Evolutionary conservation across 2,113 vertebrate genomes (phyloP).

Genomic region (Apistogramma diplotaenia): DNA sequence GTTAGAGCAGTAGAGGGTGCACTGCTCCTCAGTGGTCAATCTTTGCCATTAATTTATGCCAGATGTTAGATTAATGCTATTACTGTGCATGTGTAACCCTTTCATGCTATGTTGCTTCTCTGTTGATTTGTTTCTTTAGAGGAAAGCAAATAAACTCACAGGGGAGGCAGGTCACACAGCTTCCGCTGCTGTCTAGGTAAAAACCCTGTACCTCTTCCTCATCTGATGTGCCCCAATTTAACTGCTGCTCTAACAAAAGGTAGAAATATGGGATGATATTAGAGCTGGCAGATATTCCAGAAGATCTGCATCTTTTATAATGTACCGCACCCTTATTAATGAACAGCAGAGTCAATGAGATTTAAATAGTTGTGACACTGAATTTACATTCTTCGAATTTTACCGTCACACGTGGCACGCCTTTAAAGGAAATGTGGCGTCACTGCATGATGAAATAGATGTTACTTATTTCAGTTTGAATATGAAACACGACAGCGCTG

Average conservation of each 20-base stretch:
- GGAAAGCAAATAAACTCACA: constrained; percentile 39
- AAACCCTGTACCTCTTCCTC: not conserved
- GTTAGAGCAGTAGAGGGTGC: not conserved
- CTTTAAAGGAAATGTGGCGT: not conserved
- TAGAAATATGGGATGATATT: not conserved
- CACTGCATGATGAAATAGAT: constrained; percentile 1
- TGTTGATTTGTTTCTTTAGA: not conserved
- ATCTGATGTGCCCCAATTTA: not conserved
- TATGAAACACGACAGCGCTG: not conserved
- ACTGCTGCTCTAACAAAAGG: not conserved
- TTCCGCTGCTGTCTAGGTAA: constrained; percentile 1
- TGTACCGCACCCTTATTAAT: not conserved
- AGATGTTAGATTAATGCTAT: constrained; percentile 15
- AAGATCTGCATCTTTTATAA: not conserved
- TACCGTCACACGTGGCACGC: not conserved
- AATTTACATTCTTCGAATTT: too few relatives aligned
- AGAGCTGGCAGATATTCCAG: not conserved
- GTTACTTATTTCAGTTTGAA: not conserved
- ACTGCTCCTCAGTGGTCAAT: not conserved
- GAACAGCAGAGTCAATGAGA: not conserved
- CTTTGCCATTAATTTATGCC: not conserved
- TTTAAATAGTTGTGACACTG: not conserved
- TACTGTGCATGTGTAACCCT: not conserved
- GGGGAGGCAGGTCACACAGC: constrained; percentile 27
- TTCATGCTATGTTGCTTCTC: constrained; percentile 18